Percentiles rank a stretch among this genome's conserved stretches.
Conservation (phyloP, 2,113 vertebrate genomes). For the Pygathrix nemaeus region DNA sequence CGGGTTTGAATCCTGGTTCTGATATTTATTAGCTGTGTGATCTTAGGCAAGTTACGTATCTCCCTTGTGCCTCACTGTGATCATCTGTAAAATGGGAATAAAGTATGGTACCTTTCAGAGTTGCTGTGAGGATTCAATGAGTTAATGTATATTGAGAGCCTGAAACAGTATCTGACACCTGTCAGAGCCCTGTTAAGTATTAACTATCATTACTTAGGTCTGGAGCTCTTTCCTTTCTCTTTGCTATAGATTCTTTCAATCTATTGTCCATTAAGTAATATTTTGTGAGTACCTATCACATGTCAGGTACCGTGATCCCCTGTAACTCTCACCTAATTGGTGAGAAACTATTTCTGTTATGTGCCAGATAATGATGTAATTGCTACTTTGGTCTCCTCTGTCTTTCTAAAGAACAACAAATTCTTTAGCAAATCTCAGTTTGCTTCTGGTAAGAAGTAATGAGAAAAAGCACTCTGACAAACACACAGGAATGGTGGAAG, state of each 20-base stretch:
- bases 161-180: background rate
- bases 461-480: slow-evolving; percentile 10
- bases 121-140: background rate
- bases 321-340: background rate
- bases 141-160: background rate
- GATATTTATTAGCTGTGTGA: background rate
- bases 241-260: background rate
- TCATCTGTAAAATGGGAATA: background rate
- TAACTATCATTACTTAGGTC: background rate
- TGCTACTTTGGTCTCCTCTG: background rate
- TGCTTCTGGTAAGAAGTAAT: slow-evolving; percentile 30
- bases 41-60: background rate
- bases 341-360: background rate
- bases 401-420: background rate
- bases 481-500: background rate
- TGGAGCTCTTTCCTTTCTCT: background rate
- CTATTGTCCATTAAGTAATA: background rate
- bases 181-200: background rate
- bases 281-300: background rate
- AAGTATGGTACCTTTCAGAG: background rate
- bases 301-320: background rate
- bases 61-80: background rate
- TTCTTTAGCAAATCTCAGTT: background rate
- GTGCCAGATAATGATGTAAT: background rate
- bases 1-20: background rate